Evolutionary conservation across 2,113 vertebrate species (phyloP).

Genomic region (Pterocles burchelli): DNA sequence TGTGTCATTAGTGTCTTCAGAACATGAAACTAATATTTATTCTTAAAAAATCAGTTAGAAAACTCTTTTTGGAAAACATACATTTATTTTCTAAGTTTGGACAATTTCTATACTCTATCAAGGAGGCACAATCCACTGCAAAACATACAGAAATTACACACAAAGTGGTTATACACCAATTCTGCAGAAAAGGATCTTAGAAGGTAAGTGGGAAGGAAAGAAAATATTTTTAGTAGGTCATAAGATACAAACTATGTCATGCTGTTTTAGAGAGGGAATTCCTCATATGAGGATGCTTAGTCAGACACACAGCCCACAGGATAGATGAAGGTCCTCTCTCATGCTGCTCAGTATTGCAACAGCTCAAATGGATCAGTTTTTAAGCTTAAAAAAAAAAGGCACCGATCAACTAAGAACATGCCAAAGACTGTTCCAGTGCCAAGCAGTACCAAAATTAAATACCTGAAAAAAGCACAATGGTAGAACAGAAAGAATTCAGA

Average conservation of each 20-base stretch:
- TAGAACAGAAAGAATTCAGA: background rate
- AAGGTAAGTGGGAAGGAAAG: background rate
- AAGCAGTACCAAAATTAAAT: background rate
- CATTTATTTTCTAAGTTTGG: background rate
- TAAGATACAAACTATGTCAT: constrained; percentile 16
- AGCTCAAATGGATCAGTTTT: background rate
- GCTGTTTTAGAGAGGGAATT: constrained; percentile 35
- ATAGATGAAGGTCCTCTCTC: background rate
- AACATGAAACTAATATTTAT: background rate
- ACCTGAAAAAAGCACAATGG: background rate
- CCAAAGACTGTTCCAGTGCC: background rate
- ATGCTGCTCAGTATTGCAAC: background rate
- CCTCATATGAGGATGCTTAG: background rate
- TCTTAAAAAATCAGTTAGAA: background rate
- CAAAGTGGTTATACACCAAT: background rate
- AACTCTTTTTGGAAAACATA: background rate
- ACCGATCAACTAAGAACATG: background rate
- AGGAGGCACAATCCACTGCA: background rate
- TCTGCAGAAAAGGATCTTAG: background rate
- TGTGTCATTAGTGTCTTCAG: background rate
- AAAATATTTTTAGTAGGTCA: constrained; percentile 25
- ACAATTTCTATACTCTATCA: background rate
- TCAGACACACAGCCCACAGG: background rate
- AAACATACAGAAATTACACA: background rate
- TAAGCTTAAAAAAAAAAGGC: background rate